Conservation (phyloP, 2,888 invertebrate species). For the Tetragnatha montana region DNA sequence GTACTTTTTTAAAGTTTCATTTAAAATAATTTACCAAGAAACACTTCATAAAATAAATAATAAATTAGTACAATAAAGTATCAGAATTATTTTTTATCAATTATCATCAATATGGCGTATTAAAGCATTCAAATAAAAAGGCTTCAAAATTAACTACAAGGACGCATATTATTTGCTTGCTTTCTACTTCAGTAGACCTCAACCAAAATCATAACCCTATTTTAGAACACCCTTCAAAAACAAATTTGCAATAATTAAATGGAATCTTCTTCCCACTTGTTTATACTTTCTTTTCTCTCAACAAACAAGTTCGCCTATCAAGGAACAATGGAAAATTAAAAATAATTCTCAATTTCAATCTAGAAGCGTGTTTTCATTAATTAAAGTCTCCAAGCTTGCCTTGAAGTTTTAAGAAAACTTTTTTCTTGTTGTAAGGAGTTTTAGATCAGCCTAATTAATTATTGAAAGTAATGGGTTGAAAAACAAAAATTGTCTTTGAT, state of each 20-base stretch:
- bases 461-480: neutral
- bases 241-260: neutral
- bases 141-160: too few species aligned
- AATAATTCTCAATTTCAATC: neutral
- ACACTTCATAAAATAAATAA: too few species aligned
- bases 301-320: neutral
- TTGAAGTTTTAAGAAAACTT: neutral
- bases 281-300: neutral
- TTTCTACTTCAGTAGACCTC: too few species aligned
- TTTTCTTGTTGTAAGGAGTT: neutral
- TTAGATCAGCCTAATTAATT: neutral
- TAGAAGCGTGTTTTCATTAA: neutral
- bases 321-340: neutral
- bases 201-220: neutral
- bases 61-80: too few species aligned
- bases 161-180: too few species aligned
- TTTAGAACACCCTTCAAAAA: neutral
- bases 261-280: neutral
- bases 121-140: too few species aligned
- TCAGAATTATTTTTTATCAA: too few species aligned
- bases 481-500: too few species aligned
- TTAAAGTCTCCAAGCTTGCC: neutral
- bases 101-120: too few species aligned
- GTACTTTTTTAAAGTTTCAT: too few species aligned
- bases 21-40: too few species aligned